Conservation (phyloP, 1,140 invertebrate genomes). For the Leptinotarsa undecemlineata region DNA sequence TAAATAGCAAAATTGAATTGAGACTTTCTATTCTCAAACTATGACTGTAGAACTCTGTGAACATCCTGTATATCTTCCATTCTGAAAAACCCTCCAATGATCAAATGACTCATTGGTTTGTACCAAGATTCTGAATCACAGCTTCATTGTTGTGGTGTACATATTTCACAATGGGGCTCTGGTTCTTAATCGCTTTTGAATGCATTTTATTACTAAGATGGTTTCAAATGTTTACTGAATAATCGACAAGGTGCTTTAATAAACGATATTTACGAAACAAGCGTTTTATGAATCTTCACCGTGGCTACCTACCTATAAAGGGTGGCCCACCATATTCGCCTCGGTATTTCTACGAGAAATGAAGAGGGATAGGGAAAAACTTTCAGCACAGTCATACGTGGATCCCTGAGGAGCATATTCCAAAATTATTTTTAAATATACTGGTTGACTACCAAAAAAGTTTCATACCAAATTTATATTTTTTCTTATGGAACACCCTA, state of each 20-base stretch:
- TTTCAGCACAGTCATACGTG: too few relatives aligned
- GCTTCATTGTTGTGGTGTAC: slow-evolving; percentile 47
- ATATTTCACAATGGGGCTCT: slow-evolving; percentile 48
- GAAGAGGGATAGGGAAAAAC: too few relatives aligned
- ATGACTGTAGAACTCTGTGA: neutral
- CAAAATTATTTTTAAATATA: too few relatives aligned
- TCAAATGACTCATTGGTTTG: neutral
- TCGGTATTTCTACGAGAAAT: too few relatives aligned
- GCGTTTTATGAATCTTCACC: too few relatives aligned
- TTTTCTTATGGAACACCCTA: too few relatives aligned
- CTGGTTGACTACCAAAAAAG: too few relatives aligned
- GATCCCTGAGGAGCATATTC: too few relatives aligned
- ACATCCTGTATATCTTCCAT: neutral
- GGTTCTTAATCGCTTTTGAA: slow-evolving; percentile 43
- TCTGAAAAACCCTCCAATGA: neutral
- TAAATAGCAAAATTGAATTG: too few relatives aligned
- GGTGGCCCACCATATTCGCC: too few relatives aligned
- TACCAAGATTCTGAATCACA: slow-evolving; percentile 48
- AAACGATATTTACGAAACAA: slow-evolving; percentile 6
- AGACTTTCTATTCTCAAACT: neutral
- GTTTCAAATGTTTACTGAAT: slow-evolving; percentile 10
- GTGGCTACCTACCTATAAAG: too few relatives aligned
- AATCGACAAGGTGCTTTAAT: slow-evolving; percentile 25
- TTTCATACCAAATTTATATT: too few relatives aligned
- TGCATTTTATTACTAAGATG: slow-evolving; percentile 11